Base-by-base conservation (phyloP, 2,113 vertebrate genomes). In the Nycticryphes semicollaris region DNA sequence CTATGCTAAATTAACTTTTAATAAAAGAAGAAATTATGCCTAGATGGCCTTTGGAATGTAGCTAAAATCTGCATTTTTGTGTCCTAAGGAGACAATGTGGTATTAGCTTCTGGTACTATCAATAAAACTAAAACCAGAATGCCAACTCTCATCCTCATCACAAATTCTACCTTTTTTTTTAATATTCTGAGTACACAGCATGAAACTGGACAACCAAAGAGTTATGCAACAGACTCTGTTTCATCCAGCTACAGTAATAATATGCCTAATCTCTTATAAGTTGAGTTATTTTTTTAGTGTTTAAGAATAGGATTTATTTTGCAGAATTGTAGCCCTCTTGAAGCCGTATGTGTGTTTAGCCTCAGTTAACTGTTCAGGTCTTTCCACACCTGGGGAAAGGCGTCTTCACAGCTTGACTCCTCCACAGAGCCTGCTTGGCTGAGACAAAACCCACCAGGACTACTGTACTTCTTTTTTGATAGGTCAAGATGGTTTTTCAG, bases 61-160 rank as follows among this genome's bases (percentile, higher is more conserved):
- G 22, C 53, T 54, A 24, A 89, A 67, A 95, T 54, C n/a, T 96
- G 54, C 35, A 82, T 95, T 89, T 77, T 95, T 33, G 21, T 87
- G 60, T 54, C 28, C 28, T 54, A 54, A 54, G 53, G 12, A 39
- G 12, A 39, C 9, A 39, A 39, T n/a, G n/a, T n/a, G n/a, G n/a
- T n/a, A n/a, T n/a, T n/a, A 69, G 0, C 14, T 69, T 81, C 45
- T 72, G 39, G 56, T n/a, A 20, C 9, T 25, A 59, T 11, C 21
- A 33, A 39, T 73, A 50, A 67, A 41, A 17, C 14, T 45, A n/a
- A 66, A 39, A 24, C 81, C 41, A 80, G 31, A 43, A 66, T 3
- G 7, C 2, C 56, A 87, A 76, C 10, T 19, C 48, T 51, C n/a
- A 77, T 77, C 48, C 27, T 39, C 35, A 77, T 82, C 57, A 94